Evolutionary conservation across 2,113 vertebrate genomes (phyloP).

Genomic region (Aegotheles bennettii): DNA sequence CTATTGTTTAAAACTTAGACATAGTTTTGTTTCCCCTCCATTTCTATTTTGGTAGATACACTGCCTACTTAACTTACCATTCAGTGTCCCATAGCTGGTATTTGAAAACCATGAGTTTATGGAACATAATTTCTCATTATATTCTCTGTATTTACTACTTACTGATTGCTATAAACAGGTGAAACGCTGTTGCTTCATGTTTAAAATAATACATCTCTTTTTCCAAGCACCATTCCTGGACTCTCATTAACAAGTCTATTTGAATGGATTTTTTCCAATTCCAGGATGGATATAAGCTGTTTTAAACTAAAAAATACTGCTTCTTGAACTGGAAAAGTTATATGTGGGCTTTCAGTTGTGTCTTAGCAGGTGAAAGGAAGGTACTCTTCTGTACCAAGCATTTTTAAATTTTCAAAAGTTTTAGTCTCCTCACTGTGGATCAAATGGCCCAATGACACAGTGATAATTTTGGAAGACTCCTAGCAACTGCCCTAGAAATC

Average conservation of each 20-base stretch:
- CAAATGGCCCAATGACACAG: not conserved
- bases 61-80: not conserved
- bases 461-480: not conserved
- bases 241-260: not conserved
- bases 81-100: not conserved
- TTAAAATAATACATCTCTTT: not conserved
- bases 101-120: constrained; percentile 38
- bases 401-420: not conserved
- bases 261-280: not conserved
- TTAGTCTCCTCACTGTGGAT: not conserved
- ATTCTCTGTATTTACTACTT: not conserved
- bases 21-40: not conserved
- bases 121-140: not conserved
- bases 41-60: not conserved
- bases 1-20: not conserved
- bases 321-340: not conserved
- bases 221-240: not conserved
- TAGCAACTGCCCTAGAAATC: not conserved
- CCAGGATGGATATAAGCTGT: not conserved
- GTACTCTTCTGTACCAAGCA: not conserved
- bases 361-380: not conserved
- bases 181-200: not conserved
- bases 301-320: not conserved
- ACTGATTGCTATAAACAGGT: not conserved
- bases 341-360: not conserved